Base-by-base conservation (phyloP, 2,113 vertebrate species). In the Tetraodon nigroviridis region DNA sequence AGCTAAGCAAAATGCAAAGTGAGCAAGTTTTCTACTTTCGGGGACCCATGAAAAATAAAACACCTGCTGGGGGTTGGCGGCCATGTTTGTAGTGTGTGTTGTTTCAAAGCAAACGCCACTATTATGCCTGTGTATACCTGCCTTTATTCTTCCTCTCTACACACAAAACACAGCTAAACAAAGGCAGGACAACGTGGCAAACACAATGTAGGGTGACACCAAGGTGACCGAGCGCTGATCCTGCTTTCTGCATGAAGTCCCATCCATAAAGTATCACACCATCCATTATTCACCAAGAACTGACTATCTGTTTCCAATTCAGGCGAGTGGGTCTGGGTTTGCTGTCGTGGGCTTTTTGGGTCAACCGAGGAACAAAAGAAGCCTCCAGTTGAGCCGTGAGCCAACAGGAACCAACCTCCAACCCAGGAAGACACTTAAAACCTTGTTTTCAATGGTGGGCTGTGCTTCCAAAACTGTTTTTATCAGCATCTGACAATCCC, bases 71-170 rank as follows among this genome's bases (percentile, higher is more conserved):
- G 45, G 67, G 15, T 11, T 56, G 46, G 48, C 24, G 48, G 42
- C 41, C 13, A 40, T 42, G 32, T 40, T 45, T 67, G 24, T 42
- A 20, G 22, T 20, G 17, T 16, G 37, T 7, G 62, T 69, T 58
- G 61, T 71, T 74, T 81, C 21, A 67, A 45, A 80, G 78, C 75
- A 89, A 65, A 74, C 55, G 76, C 63, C 61, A 61, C 41, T 80
- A 73, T 72, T 84, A 58, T 74, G 66, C 64, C 62, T 58, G 19
- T 14, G 11, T 55, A 20, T 48, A 52, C 22, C 29, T 45, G 50
- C 51, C 18, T 67, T 16, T 24, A 54, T 21, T 53, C 10, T 37
- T 40, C 58, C 40, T 17, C 47, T 44, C 49, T 49, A 64, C 27
- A 58, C 41, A 71, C 55, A 75, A 74, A 53, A 37, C 51, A 11